Evolutionary conservation across 2,113 vertebrate genomes (phyloP), one percentile per base, ranked within the genome.

Genomic region (Hyperopisus bebe): DNA sequence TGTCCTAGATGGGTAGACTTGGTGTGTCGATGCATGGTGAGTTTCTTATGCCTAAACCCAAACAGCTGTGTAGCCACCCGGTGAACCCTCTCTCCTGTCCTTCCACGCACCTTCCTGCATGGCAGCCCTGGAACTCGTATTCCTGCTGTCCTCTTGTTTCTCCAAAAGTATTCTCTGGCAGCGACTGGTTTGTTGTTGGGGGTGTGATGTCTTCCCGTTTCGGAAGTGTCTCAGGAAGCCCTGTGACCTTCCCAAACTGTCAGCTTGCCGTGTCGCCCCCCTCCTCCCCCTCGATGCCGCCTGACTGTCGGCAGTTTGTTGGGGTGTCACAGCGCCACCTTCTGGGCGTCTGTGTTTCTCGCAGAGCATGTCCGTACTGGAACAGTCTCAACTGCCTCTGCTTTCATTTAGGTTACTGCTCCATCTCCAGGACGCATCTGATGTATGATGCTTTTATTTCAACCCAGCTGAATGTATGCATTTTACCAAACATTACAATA

Each of bases 1-100:
- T 70, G 62, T 39, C 27, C 13, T 86, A 35, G 55, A 86, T 86
- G 89, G 47, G 15, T 70, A 86, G 89, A 74, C 21, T 27, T 87
- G 31, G 85, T 87, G 85, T 84, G 82, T 47, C 5, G 19, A 84
- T 47, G 31, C 50, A 87, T 53, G 83, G 83, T 19, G 74, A 50
- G 74, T 42, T 80, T 42, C 15, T 35, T 42, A 42, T 39, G 15
- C 35, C 19, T 46, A 8, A 47, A 47, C 44, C 42, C 82, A 47
- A 24, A 11, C 80, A n/a, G 31, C 35, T 55, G 53, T 19, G 3
- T 80, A 17, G 27, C 27, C 70, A 9, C n/a, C 31, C 39, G 70
- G 70, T 83, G 19, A 10, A 21, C 24, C 11, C 7, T 35, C 19
- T 9, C 42, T 19, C 4, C 74, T 19, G 74, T 80, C 35, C 74